Conservation (phyloP, 2,113 vertebrate genomes). For the Embiotoca jacksoni region DNA sequence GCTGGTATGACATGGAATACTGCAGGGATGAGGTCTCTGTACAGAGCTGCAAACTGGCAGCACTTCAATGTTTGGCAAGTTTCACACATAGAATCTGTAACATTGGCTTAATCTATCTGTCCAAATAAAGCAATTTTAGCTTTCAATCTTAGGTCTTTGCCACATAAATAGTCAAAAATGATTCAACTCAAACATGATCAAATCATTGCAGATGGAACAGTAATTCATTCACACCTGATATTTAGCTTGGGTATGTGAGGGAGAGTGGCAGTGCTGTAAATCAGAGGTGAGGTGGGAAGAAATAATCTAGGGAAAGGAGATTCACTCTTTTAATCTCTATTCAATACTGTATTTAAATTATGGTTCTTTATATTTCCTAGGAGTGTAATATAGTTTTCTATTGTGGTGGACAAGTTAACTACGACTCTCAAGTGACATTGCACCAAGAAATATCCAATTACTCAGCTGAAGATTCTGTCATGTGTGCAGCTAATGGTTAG, state of each 20-base stretch:
- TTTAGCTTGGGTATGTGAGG: background rate
- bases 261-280: background rate
- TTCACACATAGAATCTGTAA: conserved; percentile 2
- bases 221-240: background rate
- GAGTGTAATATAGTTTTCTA: too few species aligned
- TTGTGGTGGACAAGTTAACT: too few species aligned
- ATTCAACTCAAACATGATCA: conserved; percentile 13
- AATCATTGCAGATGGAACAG: background rate
- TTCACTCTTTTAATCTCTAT: too few species aligned
- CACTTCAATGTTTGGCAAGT: background rate
- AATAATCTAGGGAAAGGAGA: too few species aligned
- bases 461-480: too few species aligned
- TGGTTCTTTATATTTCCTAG: too few species aligned
- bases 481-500: too few species aligned
- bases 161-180: conserved; percentile 22
- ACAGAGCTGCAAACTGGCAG: background rate
- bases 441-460: too few species aligned
- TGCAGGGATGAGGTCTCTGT: conserved; percentile 6
- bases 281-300: background rate
- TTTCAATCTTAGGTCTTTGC: background rate
- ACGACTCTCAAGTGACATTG: too few species aligned
- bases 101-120: background rate
- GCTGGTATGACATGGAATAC: conserved; percentile 16
- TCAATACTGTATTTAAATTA: too few species aligned
- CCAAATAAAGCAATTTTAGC: too few species aligned